Evolutionary conservation across 2,888 invertebrate genomes (phyloP).

Genomic region (Selenia dentaria): DNA sequence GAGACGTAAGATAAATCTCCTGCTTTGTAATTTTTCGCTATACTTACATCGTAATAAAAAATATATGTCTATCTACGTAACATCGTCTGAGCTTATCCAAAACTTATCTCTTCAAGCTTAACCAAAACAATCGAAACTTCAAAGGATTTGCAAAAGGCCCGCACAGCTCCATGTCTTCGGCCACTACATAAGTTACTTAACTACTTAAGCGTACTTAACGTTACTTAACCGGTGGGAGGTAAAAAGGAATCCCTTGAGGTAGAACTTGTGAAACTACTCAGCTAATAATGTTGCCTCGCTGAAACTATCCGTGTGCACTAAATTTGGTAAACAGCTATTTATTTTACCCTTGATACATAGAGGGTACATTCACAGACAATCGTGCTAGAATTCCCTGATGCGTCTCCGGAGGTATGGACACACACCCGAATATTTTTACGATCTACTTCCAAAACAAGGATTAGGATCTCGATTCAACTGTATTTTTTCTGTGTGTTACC

Average conservation of each 20-base stretch:
- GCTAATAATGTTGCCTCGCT: constrained; percentile 15
- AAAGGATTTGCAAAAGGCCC: constrained; percentile 15
- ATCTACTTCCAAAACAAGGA: too few relatives aligned
- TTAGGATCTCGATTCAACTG: too few relatives aligned
- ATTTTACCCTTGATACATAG: constrained; percentile 1
- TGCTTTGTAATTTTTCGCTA: too few relatives aligned
- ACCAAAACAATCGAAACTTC: constrained; percentile 23
- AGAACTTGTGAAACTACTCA: constrained; percentile 24
- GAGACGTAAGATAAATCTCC: too few relatives aligned
- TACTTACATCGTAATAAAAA: too few relatives aligned
- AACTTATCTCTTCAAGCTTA: constrained; percentile 14
- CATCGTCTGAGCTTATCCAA: background rate
- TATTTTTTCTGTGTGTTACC: too few relatives aligned
- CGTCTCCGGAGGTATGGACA: too few relatives aligned
- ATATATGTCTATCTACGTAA: too few relatives aligned
- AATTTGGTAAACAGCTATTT: constrained; percentile 9
- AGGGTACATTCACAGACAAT: too few relatives aligned
- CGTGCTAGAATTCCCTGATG: too few relatives aligned
- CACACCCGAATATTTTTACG: too few relatives aligned
- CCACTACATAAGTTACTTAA: constrained; percentile 32
- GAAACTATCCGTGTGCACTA: constrained; percentile 3
- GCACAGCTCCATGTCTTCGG: constrained; percentile 14
- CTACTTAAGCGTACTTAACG: constrained; percentile 33
- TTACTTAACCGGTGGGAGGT: constrained; percentile 29
- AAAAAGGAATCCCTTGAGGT: constrained; percentile 31